These are phyloP conservation scores for Gnathonemus longibarbis DNA, from an alignment of 2,113 vertebrate genomes.

Conservation along the genomic window DNA sequence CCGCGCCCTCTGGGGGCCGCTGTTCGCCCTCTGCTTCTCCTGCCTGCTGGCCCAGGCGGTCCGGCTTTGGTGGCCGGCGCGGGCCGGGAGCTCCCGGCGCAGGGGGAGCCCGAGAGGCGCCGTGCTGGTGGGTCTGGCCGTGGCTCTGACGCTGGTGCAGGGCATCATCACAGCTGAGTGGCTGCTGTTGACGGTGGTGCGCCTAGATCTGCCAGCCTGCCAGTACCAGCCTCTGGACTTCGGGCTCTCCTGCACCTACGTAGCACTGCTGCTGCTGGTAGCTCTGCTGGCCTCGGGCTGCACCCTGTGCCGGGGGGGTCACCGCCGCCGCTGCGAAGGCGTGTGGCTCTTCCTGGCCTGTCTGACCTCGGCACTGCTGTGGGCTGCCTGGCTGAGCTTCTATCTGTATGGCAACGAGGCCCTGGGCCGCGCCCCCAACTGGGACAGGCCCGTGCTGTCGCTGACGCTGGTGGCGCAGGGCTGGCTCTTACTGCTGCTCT, in stretches of 20 bases:
- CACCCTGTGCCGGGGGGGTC: constrained; percentile 75
- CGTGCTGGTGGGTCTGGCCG: constrained; percentile 69
- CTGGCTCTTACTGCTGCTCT: constrained; percentile 88
- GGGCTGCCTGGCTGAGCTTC: constrained; percentile 90
- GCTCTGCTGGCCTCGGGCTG: constrained; percentile 74
- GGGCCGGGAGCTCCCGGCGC: neutral
- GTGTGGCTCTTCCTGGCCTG: constrained; percentile 80
- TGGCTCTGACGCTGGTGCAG: constrained; percentile 81
- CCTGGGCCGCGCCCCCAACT: constrained; percentile 55
- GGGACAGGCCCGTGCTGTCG: constrained; percentile 85
- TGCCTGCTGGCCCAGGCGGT: constrained; percentile 84
- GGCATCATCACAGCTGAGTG: constrained; percentile 87
- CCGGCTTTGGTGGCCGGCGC: constrained; percentile 73
- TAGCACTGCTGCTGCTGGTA: constrained; percentile 74
- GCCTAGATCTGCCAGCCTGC: constrained; percentile 79
- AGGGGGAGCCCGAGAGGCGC: constrained; percentile 51
- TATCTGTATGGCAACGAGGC: constrained; percentile 80
- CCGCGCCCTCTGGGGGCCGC: constrained; percentile 84
- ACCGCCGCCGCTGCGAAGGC: constrained; percentile 83
- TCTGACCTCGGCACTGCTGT: constrained; percentile 77
- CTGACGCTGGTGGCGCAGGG: constrained; percentile 85
- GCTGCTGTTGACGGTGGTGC: constrained; percentile 82
- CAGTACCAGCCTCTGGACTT: constrained; percentile 89
- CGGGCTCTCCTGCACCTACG: constrained; percentile 79
- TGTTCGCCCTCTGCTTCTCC: constrained; percentile 90